A percentile compares a stretch with the other conserved stretches of the same genome.
These are phyloP conservation scores for Ormyrus pomaceus DNA, from an alignment of 2,888 invertebrate genomes.

Conservation along the genomic window DNA sequence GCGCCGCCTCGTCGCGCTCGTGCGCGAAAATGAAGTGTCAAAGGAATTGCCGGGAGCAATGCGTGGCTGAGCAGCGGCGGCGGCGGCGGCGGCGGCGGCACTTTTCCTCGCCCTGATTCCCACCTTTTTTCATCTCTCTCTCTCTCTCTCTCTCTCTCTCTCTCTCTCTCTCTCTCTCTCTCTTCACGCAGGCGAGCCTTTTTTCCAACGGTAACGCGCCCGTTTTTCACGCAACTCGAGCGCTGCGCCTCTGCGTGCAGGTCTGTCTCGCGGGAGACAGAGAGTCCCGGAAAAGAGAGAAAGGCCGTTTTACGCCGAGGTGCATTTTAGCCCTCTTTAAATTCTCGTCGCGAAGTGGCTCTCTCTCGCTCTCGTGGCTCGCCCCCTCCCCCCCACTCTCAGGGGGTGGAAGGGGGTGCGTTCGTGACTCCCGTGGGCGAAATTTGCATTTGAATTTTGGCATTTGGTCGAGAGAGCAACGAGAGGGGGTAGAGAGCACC, in stretches of 20 bases:
- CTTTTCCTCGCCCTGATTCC: constrained; percentile 1
- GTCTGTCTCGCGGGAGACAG: constrained; percentile 15
- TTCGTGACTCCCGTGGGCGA: constrained; percentile 60
- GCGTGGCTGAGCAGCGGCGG: neutral
- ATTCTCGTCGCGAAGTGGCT: constrained; percentile 41
- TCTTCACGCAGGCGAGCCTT: constrained; percentile 7
- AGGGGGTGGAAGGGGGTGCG: neutral
- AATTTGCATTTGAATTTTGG: constrained; percentile 66
- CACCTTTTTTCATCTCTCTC: neutral
- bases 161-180: neutral
- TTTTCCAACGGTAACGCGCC: neutral
- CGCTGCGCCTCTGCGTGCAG: neutral
- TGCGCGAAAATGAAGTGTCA: constrained; percentile 55
- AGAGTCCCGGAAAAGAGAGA: constrained; percentile 12
- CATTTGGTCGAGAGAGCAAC: constrained; percentile 55
- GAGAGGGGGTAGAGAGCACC: neutral
- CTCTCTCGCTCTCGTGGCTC: neutral
- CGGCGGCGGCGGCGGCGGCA: neutral
- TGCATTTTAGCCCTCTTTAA: constrained; percentile 52
- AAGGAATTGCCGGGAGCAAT: constrained; percentile 39
- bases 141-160: neutral
- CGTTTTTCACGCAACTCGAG: neutral
- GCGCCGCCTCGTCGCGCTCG: neutral
- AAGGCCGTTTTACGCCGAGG: constrained; percentile 22
- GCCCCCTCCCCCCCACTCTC: constrained; percentile 4